Evolutionary conservation across 2,888 invertebrate species (phyloP), one percentile per base, ranked within the genome.

Genomic region (Autographa gamma): DNA sequence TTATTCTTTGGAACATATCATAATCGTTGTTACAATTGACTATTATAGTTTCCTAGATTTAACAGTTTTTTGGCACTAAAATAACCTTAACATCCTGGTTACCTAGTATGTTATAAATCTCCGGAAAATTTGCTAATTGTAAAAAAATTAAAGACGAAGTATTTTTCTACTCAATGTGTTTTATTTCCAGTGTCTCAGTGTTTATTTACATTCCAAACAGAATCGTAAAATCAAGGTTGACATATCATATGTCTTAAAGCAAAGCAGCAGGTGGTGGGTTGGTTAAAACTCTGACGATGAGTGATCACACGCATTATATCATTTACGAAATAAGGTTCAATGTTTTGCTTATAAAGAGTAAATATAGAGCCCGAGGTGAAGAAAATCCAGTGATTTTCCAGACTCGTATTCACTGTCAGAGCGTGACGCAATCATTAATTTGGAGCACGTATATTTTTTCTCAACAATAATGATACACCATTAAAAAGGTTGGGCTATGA

Each of bases 131-230:
- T n/a, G 48, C 48, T 34, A 32, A 38, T 43, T 60, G 18, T 65
- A 61, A 38, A 66, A 58, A 5, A 69, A 66, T 52, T 31, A 48
- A 34, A 61, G 32, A 32, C 69, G 59, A 60, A 19, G 25, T 31
- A 38, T 11, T 31, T 59, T 58, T 69, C 34, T 60, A 66, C 25
- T 31, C 64, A 14, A 34, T 54, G 52, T 9, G 5, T 54, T 52
- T 65, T 58, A 16, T 66, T 11, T 59, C 0, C n/a, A 5, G 62
- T 38, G 11, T 38, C 9, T 14, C 16, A 16, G 43, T 16, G 3
- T 63, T 65, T 80, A 71, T 71, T 66, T 69, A 65, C 14, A 41
- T 80, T 80, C 69, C 52, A 38, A 52, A 25, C 14, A 38, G 32
- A 63, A 43, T 56, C 5, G 43, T 19, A 67, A 14, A 56, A 19